These are phyloP conservation scores for Zosterops pallidus DNA, from an alignment of 2,113 vertebrate species.

Conservation along the genomic window DNA sequence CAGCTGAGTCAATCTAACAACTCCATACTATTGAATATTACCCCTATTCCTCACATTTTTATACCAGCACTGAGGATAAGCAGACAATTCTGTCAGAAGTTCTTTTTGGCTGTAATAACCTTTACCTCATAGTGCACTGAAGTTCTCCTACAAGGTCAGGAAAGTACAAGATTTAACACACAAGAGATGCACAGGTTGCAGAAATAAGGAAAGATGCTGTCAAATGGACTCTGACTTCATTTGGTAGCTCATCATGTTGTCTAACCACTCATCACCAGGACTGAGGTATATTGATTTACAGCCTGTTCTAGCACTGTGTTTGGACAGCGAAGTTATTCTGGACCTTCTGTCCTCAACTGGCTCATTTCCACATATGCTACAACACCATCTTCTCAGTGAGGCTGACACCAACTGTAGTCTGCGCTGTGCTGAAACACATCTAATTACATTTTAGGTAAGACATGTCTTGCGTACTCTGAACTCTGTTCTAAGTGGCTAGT, in stretches of 20 bases:
- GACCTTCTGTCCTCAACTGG: neutral
- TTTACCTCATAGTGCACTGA: neutral
- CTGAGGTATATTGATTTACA: neutral
- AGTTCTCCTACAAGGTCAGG: neutral
- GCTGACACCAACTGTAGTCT: neutral
- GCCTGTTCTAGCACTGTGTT: neutral
- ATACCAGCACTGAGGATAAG: neutral
- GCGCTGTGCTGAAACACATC: neutral
- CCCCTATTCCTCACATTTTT: neutral
- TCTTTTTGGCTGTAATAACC: neutral
- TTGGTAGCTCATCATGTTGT: neutral
- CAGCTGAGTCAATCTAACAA: neutral
- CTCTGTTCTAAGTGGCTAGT: neutral
- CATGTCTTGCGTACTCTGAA: neutral
- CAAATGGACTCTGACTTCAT: neutral
- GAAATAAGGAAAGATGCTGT: neutral
- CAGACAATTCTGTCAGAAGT: neutral
- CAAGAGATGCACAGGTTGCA: neutral
- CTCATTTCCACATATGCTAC: neutral
- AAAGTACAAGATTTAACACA: neutral
- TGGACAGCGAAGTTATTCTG: neutral
- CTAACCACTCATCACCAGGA: neutral
- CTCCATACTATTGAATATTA: neutral
- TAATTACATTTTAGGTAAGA: neutral
- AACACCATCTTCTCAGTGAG: neutral